These are phyloP conservation scores for Entelurus aequoreus DNA, from an alignment of 2,113 vertebrate species.

Conservation along the genomic window DNA sequence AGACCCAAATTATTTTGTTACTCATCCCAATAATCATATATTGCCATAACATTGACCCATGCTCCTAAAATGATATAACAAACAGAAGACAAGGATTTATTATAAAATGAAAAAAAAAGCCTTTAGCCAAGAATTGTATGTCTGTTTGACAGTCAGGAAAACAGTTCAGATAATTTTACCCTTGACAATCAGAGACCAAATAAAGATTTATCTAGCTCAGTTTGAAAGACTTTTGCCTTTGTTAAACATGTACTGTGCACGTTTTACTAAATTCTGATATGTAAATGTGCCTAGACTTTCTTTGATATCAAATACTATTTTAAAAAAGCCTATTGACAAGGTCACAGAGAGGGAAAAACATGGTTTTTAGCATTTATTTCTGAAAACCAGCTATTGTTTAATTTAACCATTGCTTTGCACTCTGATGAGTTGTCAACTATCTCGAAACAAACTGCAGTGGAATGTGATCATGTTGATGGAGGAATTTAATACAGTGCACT, in stretches of 20 bases:
- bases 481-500: slow-evolving; percentile 12
- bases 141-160: not conserved
- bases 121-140: not conserved
- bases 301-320: slow-evolving; percentile 5
- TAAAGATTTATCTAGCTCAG: not conserved
- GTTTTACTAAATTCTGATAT: not conserved
- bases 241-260: too few species aligned
- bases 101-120: not conserved
- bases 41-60: not conserved
- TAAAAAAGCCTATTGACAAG: not conserved
- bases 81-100: not conserved
- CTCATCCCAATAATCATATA: not conserved
- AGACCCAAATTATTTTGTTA: not conserved
- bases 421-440: not conserved
- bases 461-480: slow-evolving; percentile 15
- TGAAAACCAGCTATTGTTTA: slow-evolving; percentile 1
- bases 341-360: not conserved
- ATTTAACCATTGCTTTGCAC: slow-evolving; percentile 1
- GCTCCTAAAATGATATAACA: not conserved
- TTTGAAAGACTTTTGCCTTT: not conserved
- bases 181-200: not conserved
- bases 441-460: not conserved
- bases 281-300: slow-evolving; percentile 2
- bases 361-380: not conserved
- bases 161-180: not conserved